Evolutionary conservation across 2,113 vertebrate genomes (phyloP).

Genomic region (Epinephelus cyanopodus): DNA sequence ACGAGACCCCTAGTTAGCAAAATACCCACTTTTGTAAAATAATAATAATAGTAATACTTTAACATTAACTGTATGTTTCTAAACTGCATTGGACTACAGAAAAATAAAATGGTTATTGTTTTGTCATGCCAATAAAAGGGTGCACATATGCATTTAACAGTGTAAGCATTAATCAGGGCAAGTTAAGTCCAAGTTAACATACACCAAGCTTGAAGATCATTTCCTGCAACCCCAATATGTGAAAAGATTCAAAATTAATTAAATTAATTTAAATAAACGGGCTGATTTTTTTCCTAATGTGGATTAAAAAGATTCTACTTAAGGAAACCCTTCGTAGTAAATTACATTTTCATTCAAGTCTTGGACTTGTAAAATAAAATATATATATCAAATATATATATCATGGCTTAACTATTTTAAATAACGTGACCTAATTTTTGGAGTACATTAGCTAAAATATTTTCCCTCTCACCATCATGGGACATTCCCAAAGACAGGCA

Average conservation of each 20-base stretch:
- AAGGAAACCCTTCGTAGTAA: not conserved
- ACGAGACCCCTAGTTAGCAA: not conserved
- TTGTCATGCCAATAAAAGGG: not conserved
- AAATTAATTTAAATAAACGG: not conserved
- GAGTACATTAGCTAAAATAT: not conserved
- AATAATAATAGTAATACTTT: not conserved
- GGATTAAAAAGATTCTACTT: not conserved
- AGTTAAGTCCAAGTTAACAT: not conserved
- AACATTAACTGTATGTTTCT: not conserved
- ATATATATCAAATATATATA: too few relatives aligned
- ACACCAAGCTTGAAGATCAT: not conserved
- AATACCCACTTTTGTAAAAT: not conserved
- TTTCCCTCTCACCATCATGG: conserved; percentile 90
- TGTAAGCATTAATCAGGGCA: not conserved
- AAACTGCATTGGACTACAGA: not conserved
- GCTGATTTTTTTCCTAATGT: not conserved
- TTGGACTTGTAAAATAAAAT: not conserved
- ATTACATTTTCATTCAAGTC: not conserved
- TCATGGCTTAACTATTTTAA: not conserved
- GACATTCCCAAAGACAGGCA: conserved; percentile 98
- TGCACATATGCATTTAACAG: not conserved
- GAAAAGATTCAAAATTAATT: not conserved
- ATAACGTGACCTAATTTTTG: not conserved
- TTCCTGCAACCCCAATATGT: not conserved
- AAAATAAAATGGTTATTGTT: not conserved